Evolutionary conservation across 1,140 invertebrate species (phyloP).

Genomic region (Drosophila lowei): DNA sequence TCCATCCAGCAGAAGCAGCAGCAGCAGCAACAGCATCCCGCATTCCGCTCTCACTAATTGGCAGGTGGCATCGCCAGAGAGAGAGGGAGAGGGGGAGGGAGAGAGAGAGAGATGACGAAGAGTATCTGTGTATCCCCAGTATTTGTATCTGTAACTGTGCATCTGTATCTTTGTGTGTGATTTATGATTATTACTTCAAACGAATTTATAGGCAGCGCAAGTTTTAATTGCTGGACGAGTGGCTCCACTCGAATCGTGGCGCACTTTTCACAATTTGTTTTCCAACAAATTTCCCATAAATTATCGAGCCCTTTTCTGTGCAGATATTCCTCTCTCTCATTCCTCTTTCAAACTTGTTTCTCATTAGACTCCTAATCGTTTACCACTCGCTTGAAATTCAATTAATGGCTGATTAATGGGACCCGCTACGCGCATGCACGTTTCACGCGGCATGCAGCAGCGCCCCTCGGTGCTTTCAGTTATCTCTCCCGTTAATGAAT

Average conservation of each 20-base stretch:
- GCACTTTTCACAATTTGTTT: slow-evolving; percentile 61
- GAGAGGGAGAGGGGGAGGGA: not conserved
- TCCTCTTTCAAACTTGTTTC: too few species aligned
- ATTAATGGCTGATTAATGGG: too few species aligned
- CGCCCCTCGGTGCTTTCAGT: too few species aligned
- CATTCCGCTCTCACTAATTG: slow-evolving; percentile 44
- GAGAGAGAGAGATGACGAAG: too few species aligned
- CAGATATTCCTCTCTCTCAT: slow-evolving; percentile 1
- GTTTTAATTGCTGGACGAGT: slow-evolving; percentile 51
- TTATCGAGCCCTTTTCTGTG: slow-evolving; percentile 1
- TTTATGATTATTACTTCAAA: slow-evolving; percentile 62
- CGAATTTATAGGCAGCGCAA: slow-evolving; percentile 56
- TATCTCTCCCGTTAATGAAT: too few species aligned
- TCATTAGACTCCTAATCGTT: too few species aligned
- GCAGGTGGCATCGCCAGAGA: slow-evolving; percentile 18
- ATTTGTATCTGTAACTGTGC: slow-evolving; percentile 10
- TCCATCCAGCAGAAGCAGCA: slow-evolving; percentile 22
- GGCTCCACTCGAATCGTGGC: not conserved
- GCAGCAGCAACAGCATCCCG: slow-evolving; percentile 19
- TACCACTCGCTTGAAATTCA: too few species aligned
- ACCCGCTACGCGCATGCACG: too few species aligned
- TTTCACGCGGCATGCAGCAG: too few species aligned
- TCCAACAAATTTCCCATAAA: slow-evolving; percentile 61
- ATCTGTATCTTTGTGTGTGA: slow-evolving; percentile 30
- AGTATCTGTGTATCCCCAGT: not conserved